phyloP scores from a whole-genome alignment of 2,888 invertebrate species.

The Patella ulyssiponensis region DNA sequence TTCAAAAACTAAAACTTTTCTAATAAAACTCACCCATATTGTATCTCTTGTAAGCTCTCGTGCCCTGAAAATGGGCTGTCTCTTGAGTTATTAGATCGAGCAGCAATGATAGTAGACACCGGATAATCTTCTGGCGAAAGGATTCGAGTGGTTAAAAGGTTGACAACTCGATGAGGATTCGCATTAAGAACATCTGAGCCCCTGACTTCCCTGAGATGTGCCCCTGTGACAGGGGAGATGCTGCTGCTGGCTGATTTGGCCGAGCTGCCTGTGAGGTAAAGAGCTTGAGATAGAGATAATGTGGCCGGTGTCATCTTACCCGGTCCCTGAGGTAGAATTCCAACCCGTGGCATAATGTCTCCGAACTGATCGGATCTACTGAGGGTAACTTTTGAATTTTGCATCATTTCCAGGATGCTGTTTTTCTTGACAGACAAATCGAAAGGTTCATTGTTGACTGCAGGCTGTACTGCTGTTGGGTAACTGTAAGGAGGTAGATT shows the following conservation, averaged over 20 bases:
- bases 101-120: background rate
- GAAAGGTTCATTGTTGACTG: constrained; percentile 23
- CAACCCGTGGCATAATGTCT: background rate
- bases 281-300: constrained; percentile 9
- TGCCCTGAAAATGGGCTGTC: background rate
- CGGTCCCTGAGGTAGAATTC: constrained; percentile 12
- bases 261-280: constrained; percentile 11
- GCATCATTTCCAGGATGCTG: constrained; percentile 11
- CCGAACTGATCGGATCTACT: constrained; percentile 7
- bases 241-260: constrained; percentile 11
- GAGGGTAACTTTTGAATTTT: background rate
- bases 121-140: constrained; percentile 3
- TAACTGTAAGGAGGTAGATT: constrained; percentile 1
- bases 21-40: background rate
- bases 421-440: constrained; percentile 26
- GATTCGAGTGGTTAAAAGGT: background rate
- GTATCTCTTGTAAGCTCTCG: background rate
- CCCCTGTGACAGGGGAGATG: constrained; percentile 7
- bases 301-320: constrained; percentile 1
- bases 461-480: constrained; percentile 6
- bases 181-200: background rate
- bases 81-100: background rate
- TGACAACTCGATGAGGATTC: background rate
- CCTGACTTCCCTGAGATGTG: constrained; percentile 5
- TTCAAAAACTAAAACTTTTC: too few relatives aligned